Conservation (phyloP, 2,113 vertebrate species). For the Montifringilla adamsi region DNA sequence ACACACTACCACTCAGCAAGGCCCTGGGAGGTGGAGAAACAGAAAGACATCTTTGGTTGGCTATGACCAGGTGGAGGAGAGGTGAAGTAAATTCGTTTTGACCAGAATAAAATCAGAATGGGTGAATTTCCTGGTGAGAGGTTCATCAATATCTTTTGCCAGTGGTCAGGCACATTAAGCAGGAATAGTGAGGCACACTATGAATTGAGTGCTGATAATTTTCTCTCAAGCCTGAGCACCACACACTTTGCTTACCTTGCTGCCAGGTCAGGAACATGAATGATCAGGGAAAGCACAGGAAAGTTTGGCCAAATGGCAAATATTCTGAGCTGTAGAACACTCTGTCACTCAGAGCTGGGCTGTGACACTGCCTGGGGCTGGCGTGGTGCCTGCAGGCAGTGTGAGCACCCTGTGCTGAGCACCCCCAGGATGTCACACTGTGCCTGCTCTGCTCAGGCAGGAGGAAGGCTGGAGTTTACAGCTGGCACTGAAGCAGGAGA, state of each 20-base stretch:
- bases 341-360: not conserved
- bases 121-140: not conserved
- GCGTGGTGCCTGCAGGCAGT: not conserved
- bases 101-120: not conserved
- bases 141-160: not conserved
- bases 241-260: not conserved
- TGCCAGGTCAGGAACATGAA: not conserved
- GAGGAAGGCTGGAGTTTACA: not conserved
- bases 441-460: not conserved
- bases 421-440: not conserved
- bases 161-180: not conserved
- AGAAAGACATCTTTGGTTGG: not conserved
- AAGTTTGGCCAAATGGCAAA: not conserved
- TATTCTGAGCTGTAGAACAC: not conserved
- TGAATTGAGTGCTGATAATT: not conserved
- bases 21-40: not conserved
- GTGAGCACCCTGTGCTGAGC: not conserved
- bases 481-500: not conserved
- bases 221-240: not conserved
- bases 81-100: not conserved
- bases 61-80: not conserved
- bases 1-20: not conserved
- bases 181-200: not conserved
- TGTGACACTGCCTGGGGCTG: not conserved
- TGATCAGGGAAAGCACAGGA: not conserved